Evolutionary conservation across 2,113 vertebrate species (phyloP).

Genomic region (Bos javanicus): DNA sequence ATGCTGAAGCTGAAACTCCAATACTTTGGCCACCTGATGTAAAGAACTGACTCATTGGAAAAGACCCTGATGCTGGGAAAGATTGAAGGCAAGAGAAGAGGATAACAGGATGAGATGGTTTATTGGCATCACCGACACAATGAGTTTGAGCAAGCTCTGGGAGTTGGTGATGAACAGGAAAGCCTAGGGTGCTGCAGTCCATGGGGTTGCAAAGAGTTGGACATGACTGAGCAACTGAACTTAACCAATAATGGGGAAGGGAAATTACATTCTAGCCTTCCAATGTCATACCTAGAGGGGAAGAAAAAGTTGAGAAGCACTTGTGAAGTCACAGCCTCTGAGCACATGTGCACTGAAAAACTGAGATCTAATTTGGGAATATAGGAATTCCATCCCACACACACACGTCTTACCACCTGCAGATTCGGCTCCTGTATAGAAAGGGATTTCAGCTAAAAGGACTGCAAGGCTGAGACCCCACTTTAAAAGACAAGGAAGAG

Average conservation of each 20-base stretch:
- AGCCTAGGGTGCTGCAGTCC: neutral
- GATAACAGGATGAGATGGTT: neutral
- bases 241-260: neutral
- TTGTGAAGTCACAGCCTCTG: neutral
- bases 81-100: neutral
- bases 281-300: neutral
- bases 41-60: neutral
- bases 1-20: neutral
- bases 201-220: neutral
- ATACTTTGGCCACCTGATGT: neutral
- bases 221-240: neutral
- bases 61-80: neutral
- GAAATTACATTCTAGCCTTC: neutral
- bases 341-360: neutral
- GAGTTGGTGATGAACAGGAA: neutral
- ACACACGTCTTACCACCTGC: too few species aligned
- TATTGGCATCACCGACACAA: fast-evolving
- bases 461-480: neutral
- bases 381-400: neutral
- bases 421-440: neutral
- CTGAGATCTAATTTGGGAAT: neutral
- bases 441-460: neutral
- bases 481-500: neutral
- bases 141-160: neutral
- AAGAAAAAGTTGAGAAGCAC: neutral